Percentiles rank a stretch among this genome's conserved stretches.
Evolutionary conservation across 2,888 invertebrate genomes (phyloP).

Genomic region (Zootermopsis nevadensis): DNA sequence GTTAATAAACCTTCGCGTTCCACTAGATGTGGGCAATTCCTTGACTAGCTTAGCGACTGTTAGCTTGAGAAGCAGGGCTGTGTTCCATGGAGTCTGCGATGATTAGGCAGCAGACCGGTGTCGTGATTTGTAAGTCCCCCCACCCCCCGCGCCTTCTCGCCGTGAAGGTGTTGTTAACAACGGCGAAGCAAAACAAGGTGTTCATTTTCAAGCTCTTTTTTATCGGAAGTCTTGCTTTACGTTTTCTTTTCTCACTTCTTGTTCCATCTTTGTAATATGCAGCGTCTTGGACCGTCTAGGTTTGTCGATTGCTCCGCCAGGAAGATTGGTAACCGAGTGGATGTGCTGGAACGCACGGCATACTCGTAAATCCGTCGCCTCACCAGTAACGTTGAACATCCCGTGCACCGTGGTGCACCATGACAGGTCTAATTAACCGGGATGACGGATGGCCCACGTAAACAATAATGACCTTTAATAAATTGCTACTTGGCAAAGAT

Average conservation of each 20-base stretch:
- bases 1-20: too few relatives aligned
- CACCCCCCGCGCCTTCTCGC: background rate
- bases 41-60: too few relatives aligned
- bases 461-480: slow-evolving; percentile 46
- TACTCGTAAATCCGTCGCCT: background rate
- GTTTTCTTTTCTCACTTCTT: background rate
- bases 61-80: too few relatives aligned
- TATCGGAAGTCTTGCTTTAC: background rate
- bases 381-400: background rate
- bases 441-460: slow-evolving; percentile 47
- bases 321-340: background rate
- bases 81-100: background rate
- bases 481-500: slow-evolving; percentile 44
- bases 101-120: background rate
- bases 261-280: background rate
- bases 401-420: background rate
- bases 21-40: too few relatives aligned
- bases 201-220: background rate
- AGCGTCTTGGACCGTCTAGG: background rate
- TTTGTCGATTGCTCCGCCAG: background rate
- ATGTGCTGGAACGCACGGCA: background rate
- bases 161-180: slow-evolving; percentile 1
- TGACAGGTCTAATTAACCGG: slow-evolving; percentile 47
- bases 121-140: background rate
- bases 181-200: background rate